phyloP scores from a whole-genome alignment of 2,888 invertebrate genomes.

The Papilio protenor region DNA sequence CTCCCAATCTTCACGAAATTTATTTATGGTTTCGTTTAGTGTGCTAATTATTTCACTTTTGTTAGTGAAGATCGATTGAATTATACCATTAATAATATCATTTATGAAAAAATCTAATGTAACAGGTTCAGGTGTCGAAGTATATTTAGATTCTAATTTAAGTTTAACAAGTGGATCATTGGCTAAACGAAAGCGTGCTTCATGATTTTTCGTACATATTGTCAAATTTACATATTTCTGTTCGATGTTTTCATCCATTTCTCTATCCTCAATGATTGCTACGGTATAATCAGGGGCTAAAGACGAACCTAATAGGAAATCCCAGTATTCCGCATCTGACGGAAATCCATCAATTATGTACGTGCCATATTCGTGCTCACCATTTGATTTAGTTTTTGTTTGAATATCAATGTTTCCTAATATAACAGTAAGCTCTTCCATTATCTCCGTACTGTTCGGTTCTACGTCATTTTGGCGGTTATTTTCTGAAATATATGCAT shows the following conservation, averaged over 20 bases:
- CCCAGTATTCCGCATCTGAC: conserved; percentile 78
- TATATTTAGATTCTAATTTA: conserved; percentile 56
- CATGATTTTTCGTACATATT: conserved; percentile 59
- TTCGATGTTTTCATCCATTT: conserved; percentile 65
- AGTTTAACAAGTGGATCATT: conserved; percentile 67
- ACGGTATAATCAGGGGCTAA: conserved; percentile 83
- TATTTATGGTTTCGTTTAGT: conserved; percentile 63
- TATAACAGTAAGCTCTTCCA: conserved; percentile 66
- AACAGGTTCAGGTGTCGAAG: conserved; percentile 45
- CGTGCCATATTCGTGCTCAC: conserved; percentile 70
- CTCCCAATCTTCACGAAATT: conserved; percentile 71
- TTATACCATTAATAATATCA: conserved; percentile 51
- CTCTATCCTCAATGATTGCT: conserved; percentile 80
- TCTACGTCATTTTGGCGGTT: conserved; percentile 73
- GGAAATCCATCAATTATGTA: conserved; percentile 86
- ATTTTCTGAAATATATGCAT: conserved; percentile 65
- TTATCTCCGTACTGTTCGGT: conserved; percentile 73
- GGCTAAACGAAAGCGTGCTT: conserved; percentile 60
- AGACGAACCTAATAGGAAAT: conserved; percentile 69
- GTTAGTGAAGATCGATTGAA: conserved; percentile 47
- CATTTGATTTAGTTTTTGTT: conserved; percentile 57
- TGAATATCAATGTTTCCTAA: conserved; percentile 69
- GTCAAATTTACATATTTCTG: conserved; percentile 68
- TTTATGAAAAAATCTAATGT: conserved; percentile 59
- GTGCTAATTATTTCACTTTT: conserved; percentile 48